These are phyloP conservation scores for Tetrax tetrax DNA, from an alignment of 2,113 vertebrate species.

Conservation along the genomic window DNA sequence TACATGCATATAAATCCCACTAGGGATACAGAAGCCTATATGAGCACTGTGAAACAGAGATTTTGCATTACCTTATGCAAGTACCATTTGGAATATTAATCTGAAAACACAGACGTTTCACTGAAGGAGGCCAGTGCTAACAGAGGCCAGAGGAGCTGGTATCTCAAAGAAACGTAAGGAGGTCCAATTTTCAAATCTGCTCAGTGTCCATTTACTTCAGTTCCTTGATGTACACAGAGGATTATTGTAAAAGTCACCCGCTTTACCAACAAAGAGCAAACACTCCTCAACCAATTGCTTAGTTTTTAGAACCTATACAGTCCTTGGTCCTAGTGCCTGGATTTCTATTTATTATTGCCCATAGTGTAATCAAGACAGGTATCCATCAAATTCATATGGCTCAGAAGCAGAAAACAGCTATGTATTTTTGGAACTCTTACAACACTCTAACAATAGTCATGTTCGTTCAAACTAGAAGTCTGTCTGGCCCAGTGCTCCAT, in stretches of 20 bases:
- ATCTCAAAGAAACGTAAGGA: not conserved
- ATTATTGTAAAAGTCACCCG: not conserved
- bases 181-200: not conserved
- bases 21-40: not conserved
- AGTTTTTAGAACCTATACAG: not conserved
- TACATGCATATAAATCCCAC: not conserved
- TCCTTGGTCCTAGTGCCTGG: not conserved
- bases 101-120: not conserved
- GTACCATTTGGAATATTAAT: not conserved
- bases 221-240: not conserved
- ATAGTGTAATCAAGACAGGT: not conserved
- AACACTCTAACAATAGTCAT: not conserved
- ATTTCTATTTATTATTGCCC: not conserved
- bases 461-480: not conserved
- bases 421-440: not conserved
- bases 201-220: not conserved
- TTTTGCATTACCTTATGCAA: not conserved
- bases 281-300: not conserved
- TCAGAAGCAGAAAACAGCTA: not conserved
- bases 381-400: not conserved
- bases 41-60: not conserved
- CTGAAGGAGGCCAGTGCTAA: not conserved
- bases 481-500: not conserved
- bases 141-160: not conserved
- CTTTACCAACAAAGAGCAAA: not conserved